These are phyloP conservation scores for Eilema caniola DNA, from an alignment of 2,888 invertebrate species.

Conservation along the genomic window DNA sequence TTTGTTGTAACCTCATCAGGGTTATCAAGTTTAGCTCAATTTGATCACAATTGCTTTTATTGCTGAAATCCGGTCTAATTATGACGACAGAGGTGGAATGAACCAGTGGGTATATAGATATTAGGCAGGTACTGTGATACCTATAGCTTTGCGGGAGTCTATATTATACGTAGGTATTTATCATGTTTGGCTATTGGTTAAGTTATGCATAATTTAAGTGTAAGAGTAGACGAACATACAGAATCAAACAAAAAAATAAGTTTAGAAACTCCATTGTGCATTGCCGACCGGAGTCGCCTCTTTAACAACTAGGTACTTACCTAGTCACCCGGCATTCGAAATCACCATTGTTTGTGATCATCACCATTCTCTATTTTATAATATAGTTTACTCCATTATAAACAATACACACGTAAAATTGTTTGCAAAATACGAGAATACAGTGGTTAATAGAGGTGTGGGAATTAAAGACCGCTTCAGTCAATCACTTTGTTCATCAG, in stretches of 20 bases:
- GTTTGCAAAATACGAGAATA: conserved; percentile 16
- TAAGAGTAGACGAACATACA: no score
- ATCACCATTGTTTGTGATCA: not conserved
- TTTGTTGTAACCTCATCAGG: no score
- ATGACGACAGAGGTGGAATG: no score
- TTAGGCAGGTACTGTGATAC: not conserved
- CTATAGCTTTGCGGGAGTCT: not conserved
- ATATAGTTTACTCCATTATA: not conserved
- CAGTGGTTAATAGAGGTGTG: conserved; percentile 24
- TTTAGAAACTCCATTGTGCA: not conserved
- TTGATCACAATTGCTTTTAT: no score
- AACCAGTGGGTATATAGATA: no score
- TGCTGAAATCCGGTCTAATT: no score
- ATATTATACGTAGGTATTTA: no score
- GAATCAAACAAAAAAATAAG: no score
- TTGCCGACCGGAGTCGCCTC: not conserved
- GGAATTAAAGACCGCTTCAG: conserved; percentile 31
- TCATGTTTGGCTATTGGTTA: no score
- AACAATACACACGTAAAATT: not conserved
- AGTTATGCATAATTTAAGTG: no score
- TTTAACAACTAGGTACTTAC: not conserved
- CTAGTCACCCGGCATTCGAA: not conserved
- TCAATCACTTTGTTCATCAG: conserved; percentile 34
- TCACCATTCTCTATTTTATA: not conserved
- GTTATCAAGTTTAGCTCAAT: no score